These are phyloP conservation scores for Lamprotornis superbus DNA, from an alignment of 2,113 vertebrate genomes.

Conservation along the genomic window DNA sequence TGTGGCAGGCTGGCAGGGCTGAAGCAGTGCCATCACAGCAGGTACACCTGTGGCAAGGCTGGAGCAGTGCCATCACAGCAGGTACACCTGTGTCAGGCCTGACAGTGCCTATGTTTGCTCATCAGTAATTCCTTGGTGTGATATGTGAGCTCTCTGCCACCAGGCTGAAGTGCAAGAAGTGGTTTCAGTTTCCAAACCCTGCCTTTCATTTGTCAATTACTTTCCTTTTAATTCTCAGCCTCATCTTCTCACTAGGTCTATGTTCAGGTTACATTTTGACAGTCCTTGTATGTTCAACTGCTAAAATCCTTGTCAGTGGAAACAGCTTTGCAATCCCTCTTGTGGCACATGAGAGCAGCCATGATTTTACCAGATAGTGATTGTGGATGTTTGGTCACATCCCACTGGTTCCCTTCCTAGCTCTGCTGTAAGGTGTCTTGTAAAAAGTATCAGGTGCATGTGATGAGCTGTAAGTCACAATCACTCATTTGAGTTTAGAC, in stretches of 20 bases:
- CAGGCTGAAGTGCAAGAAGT: background rate
- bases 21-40: too few species aligned
- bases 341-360: background rate
- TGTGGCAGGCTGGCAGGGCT: too few species aligned
- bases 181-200: background rate
- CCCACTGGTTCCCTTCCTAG: background rate
- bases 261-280: background rate
- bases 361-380: background rate
- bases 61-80: accelerated
- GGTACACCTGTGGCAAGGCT: too few species aligned
- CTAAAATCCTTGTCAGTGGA: background rate
- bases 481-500: background rate
- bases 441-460: accelerated
- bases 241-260: background rate
- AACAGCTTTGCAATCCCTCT: background rate
- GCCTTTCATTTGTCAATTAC: background rate
- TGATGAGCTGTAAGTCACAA: accelerated
- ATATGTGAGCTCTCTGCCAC: background rate
- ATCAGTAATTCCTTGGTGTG: background rate
- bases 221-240: background rate
- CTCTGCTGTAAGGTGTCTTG: background rate
- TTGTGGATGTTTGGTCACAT: background rate
- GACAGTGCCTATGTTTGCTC: background rate
- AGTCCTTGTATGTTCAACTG: background rate
- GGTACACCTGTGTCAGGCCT: accelerated